Evolutionary conservation across 2,888 invertebrate species (phyloP).

Genomic region (Eristalis pertinax): DNA sequence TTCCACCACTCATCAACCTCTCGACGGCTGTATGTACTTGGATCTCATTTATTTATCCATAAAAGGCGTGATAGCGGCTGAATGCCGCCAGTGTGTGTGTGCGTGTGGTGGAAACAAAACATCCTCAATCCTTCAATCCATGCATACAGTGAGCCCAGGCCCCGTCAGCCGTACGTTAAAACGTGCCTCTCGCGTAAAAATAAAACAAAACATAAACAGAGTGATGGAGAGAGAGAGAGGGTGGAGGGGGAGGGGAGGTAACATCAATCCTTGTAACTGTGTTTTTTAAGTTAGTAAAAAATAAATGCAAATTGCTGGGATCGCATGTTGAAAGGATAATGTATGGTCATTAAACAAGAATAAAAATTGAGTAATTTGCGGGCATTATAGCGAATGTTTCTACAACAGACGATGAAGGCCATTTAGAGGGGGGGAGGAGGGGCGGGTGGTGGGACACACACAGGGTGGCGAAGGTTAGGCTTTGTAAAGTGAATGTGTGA

Average conservation of each 20-base stretch:
- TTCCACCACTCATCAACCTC: background rate
- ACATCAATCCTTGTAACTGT: constrained; percentile 64
- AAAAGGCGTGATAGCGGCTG: constrained; percentile 34
- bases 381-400: constrained; percentile 40
- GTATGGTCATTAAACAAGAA: constrained; percentile 64
- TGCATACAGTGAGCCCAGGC: constrained; percentile 24
- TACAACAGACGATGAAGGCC: background rate
- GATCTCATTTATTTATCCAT: constrained; percentile 67
- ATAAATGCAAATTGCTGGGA: constrained; percentile 66
- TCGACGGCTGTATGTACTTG: constrained; percentile 40
- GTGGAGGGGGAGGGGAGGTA: background rate
- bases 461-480: background rate
- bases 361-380: constrained; percentile 63
- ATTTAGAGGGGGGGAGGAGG: background rate
- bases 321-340: constrained; percentile 67
- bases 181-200: constrained; percentile 13
- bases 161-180: constrained; percentile 19
- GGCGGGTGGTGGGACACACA: too few species aligned
- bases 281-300: constrained; percentile 65
- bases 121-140: constrained; percentile 38
- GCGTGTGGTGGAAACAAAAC: background rate
- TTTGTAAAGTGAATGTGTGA: background rate
- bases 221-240: background rate
- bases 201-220: background rate
- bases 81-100: background rate